Percentiles rank a stretch among this genome's conserved stretches.
phyloP scores from a whole-genome alignment of 2,888 invertebrate species.

The Agelastica alni region DNA sequence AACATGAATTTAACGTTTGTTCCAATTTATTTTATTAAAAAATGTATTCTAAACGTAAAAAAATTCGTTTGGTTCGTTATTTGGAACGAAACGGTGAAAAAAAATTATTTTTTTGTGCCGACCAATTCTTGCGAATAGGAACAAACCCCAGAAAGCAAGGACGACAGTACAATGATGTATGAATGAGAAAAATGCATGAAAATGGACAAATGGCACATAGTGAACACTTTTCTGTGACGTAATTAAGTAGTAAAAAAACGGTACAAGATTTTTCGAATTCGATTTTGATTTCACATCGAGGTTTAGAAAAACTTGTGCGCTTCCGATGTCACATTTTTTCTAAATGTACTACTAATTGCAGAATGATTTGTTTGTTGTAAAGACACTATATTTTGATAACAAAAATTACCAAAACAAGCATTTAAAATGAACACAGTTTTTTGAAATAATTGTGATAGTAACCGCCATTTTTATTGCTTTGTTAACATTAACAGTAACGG shows the following conservation, averaged over 20 bases:
- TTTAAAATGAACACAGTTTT: constrained; percentile 8
- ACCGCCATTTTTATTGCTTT: not conserved
- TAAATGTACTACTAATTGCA: constrained; percentile 8
- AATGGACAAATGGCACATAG: constrained; percentile 18
- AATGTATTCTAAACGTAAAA: no score
- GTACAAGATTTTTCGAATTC: not conserved
- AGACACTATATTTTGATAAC: constrained; percentile 13
- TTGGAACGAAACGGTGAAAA: no score
- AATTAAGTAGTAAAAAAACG: not conserved
- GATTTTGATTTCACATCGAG: not conserved
- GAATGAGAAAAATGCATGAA: constrained; percentile 1
- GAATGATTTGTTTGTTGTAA: constrained; percentile 5
- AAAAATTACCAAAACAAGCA: not conserved
- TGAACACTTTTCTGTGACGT: constrained; percentile 9
- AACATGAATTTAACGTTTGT: no score
- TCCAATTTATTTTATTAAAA: no score
- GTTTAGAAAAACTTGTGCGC: constrained; percentile 9
- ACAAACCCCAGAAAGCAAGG: no score
- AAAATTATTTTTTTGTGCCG: no score
- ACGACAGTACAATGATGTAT: no score
- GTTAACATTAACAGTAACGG: not conserved
- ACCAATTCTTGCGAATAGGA: no score
- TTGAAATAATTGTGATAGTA: not conserved
- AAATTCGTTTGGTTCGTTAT: no score
- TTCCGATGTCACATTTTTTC: not conserved